Evolutionary conservation across 64 coral and sea anemone species (phyloP).

Genomic region (Actinia tenebrosa): DNA sequence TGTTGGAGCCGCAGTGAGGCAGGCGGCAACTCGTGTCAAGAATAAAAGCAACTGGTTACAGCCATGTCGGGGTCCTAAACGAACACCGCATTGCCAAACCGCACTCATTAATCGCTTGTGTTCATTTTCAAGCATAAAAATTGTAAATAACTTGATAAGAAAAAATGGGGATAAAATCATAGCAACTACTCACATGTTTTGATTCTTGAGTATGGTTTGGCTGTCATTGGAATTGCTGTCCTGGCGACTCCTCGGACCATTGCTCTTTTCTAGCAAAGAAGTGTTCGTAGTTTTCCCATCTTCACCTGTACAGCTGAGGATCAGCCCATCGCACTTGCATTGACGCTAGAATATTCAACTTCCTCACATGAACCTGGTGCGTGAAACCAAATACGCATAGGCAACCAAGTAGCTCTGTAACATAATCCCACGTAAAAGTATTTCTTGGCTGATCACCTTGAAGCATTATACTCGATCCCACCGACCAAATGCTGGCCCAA

Average conservation of each 20-base stretch:
- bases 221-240: neutral
- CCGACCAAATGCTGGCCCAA: slow-evolving; percentile 12
- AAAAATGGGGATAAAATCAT: neutral
- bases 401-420: neutral
- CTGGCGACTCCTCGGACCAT: neutral
- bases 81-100: neutral
- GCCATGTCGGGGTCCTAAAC: slow-evolving; percentile 1
- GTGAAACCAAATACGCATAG: slow-evolving; percentile 2
- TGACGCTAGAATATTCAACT: neutral
- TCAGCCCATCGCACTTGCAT: neutral
- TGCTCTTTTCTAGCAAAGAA: neutral
- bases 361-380: neutral
- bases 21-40: neutral
- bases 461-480: neutral
- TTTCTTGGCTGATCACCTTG: neutral
- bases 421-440: neutral
- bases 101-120: neutral
- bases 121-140: neutral
- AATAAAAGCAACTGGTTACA: neutral
- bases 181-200: neutral
- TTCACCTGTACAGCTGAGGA: neutral
- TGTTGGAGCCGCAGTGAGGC: neutral
- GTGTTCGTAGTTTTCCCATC: neutral
- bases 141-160: neutral
- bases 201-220: neutral